Percentiles rank a stretch among this genome's conserved stretches.
phyloP scores from a whole-genome alignment of 2,888 invertebrate species.

The Drosophila suboccidentalis region DNA sequence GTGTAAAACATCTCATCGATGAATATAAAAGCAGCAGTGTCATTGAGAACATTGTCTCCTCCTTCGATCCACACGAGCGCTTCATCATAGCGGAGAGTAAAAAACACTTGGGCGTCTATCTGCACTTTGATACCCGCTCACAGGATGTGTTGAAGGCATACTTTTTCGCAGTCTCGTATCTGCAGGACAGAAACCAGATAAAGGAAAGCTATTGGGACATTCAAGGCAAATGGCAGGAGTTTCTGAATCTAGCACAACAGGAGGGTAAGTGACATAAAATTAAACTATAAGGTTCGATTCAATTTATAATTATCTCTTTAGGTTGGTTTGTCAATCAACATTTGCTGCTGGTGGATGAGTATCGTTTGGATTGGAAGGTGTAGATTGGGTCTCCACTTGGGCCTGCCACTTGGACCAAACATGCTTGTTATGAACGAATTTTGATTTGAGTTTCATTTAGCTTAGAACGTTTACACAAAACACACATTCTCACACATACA shows the following conservation, averaged over 20 bases:
- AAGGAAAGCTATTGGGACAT: constrained; percentile 86
- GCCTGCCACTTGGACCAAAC: constrained; percentile 39
- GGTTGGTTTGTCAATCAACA: constrained; percentile 88
- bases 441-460: constrained; percentile 31
- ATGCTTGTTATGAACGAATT: constrained; percentile 50
- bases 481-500: constrained; percentile 57
- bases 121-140: constrained; percentile 85
- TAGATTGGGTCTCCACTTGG: constrained; percentile 46
- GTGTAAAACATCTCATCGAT: constrained; percentile 84
- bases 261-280: constrained; percentile 81
- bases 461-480: constrained; percentile 30
- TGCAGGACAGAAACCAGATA: constrained; percentile 85
- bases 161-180: constrained; percentile 85
- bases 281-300: background rate
- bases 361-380: constrained; percentile 86
- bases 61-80: constrained; percentile 85
- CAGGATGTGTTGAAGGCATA: constrained; percentile 85
- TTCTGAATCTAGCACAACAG: constrained; percentile 84
- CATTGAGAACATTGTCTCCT: constrained; percentile 85
- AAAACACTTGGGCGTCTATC: constrained; percentile 84
- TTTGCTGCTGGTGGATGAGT: constrained; percentile 88
- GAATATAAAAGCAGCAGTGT: constrained; percentile 84
- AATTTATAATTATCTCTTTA: constrained; percentile 66
- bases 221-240: constrained; percentile 86
- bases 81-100: constrained; percentile 85